A percentile compares a stretch with the other conserved stretches of the same genome.
These are phyloP conservation scores for Oreonectes daqikongensis DNA, from an alignment of 2,797 vertebrate genomes.

Conservation along the genomic window DNA sequence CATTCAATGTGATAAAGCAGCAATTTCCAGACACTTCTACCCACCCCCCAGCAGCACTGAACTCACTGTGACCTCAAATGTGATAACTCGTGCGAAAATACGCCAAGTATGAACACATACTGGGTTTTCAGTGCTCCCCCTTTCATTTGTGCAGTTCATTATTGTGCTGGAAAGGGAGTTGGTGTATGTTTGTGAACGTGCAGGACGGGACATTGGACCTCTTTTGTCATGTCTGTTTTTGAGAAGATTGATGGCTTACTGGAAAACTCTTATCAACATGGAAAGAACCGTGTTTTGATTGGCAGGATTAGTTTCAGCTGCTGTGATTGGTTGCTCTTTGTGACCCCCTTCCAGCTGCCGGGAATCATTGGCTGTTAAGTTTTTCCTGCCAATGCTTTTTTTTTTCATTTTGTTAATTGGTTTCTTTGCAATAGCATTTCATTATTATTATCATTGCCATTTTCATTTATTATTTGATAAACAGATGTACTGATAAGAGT, in stretches of 20 bases:
- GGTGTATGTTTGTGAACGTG: constrained; percentile 19
- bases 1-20: background rate
- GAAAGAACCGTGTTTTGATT: constrained; percentile 14
- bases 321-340: background rate
- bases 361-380: too few species aligned
- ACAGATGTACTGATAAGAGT: constrained; percentile 1
- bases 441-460: constrained; percentile 8
- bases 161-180: background rate
- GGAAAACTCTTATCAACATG: constrained; percentile 22
- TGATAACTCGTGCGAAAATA: constrained; percentile 22
- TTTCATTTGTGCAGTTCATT: background rate
- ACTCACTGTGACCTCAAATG: constrained; percentile 26
- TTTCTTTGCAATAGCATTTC: background rate
- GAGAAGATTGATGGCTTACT: background rate
- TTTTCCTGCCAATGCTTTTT: background rate
- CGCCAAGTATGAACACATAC: constrained; percentile 13
- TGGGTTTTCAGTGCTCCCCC: background rate
- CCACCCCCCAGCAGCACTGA: background rate
- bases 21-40: background rate
- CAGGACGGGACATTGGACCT: background rate
- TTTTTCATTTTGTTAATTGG: background rate
- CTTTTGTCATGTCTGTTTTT: constrained; percentile 21
- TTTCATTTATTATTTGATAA: background rate
- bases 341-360: too few species aligned
- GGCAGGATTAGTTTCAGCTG: background rate